phyloP scores from a whole-genome alignment of 2,797 vertebrate species.

The Protosalanx chinensis region DNA sequence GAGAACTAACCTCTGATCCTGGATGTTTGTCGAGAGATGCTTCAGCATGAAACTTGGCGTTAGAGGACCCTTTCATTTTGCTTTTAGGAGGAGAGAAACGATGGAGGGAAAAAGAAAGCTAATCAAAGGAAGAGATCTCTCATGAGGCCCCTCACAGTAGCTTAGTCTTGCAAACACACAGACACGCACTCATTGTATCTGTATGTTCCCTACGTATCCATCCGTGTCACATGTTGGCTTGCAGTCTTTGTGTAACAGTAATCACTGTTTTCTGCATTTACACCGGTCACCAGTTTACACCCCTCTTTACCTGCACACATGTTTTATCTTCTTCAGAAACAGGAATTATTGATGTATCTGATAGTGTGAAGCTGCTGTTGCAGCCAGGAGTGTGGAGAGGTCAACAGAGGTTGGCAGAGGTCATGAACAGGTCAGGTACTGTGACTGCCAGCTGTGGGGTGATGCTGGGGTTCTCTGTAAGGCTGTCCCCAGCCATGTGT shows the following conservation, averaged over 20 bases:
- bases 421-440: too few relatives aligned
- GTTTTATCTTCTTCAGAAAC: too few relatives aligned
- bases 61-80: constrained; percentile 33
- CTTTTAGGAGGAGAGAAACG: constrained; percentile 40
- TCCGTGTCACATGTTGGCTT: constrained; percentile 56
- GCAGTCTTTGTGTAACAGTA: constrained; percentile 61
- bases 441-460: too few relatives aligned
- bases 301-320: too few relatives aligned
- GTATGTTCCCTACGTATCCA: constrained; percentile 19
- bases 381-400: too few relatives aligned
- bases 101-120: constrained; percentile 46
- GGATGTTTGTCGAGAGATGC: constrained; percentile 10
- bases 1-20: constrained; percentile 34
- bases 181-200: constrained; percentile 5
- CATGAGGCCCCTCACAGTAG: constrained; percentile 44
- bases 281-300: constrained; percentile 32
- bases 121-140: constrained; percentile 62
- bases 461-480: too few relatives aligned
- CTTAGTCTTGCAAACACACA: neutral
- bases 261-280: constrained; percentile 50
- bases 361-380: too few relatives aligned
- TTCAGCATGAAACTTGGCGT: constrained; percentile 29
- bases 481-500: too few relatives aligned
- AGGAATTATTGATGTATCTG: too few relatives aligned
- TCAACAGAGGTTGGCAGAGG: too few relatives aligned